phyloP scores from a whole-genome alignment of 2,888 invertebrate genomes.

The Crematogaster levior region DNA sequence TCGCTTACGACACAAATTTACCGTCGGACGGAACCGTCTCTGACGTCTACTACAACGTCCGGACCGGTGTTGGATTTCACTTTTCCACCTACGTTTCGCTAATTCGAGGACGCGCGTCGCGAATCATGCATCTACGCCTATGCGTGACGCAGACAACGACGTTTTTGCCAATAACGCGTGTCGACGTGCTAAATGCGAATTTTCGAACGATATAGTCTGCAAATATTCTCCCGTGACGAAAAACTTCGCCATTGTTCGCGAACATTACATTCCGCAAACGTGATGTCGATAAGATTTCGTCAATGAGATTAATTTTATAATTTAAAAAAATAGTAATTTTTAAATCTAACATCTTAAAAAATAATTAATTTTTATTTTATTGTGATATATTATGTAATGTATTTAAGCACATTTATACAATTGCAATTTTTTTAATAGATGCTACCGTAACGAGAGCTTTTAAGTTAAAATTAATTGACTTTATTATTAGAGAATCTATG shows the following conservation, averaged over 20 bases:
- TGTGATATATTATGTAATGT: neutral
- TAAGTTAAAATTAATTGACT: constrained; percentile 6
- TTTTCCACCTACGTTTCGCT: constrained; percentile 70
- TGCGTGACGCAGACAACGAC: constrained; percentile 45
- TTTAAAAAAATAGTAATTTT: neutral
- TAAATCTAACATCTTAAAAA: neutral
- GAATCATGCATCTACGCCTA: constrained; percentile 45
- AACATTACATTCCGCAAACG: neutral
- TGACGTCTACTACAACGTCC: constrained; percentile 56
- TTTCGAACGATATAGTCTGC: neutral
- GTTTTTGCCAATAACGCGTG: constrained; percentile 47
- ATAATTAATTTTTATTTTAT: constrained; percentile 1
- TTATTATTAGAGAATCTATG: neutral
- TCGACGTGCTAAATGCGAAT: constrained; percentile 14
- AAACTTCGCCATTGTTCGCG: constrained; percentile 13
- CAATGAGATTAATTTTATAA: neutral
- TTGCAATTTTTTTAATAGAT: neutral
- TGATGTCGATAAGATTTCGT: neutral
- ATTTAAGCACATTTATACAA: neutral
- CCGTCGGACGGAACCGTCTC: constrained; percentile 57
- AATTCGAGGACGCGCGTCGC: constrained; percentile 66
- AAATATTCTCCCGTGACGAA: neutral
- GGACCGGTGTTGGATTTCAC: constrained; percentile 78
- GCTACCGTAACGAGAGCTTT: neutral
- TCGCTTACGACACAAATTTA: constrained; percentile 68